These are phyloP conservation scores for Eilema sororculum DNA, from an alignment of 2,888 invertebrate genomes.

Conservation along the genomic window DNA sequence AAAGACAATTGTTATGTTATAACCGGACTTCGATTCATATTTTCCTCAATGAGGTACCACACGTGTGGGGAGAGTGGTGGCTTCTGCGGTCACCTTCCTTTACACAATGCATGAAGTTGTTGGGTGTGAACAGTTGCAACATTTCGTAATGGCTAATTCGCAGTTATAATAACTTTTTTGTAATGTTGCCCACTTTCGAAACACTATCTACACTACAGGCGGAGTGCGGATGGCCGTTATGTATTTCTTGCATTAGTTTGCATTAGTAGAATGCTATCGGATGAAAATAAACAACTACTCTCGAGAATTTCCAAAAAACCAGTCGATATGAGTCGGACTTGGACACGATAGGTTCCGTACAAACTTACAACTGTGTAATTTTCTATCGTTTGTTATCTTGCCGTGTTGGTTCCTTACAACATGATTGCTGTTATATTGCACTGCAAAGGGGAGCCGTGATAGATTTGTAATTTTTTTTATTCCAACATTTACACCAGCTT, in stretches of 20 bases:
- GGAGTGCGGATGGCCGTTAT: background rate
- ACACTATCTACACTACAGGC: background rate
- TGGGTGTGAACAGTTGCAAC: background rate
- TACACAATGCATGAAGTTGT: background rate
- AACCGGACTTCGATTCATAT: no score
- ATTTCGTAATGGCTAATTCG: background rate
- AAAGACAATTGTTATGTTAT: no score
- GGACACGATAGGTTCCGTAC: no score
- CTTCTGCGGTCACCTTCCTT: background rate
- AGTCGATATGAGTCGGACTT: background rate
- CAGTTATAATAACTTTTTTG: conserved; percentile 4
- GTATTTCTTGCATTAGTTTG: conserved; percentile 4
- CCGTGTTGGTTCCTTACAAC: no score
- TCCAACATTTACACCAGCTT: no score
- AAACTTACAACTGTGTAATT: no score
- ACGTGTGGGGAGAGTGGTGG: background rate
- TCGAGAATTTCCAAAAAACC: background rate
- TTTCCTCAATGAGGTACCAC: background rate
- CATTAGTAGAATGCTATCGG: background rate
- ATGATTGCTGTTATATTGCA: no score
- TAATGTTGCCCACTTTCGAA: conserved; percentile 4
- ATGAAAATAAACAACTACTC: background rate
- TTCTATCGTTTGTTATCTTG: no score
- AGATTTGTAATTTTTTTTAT: no score
- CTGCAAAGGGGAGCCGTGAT: no score